A percentile compares a stretch with the other conserved stretches of the same genome.
phyloP scores from a whole-genome alignment of 2,797 vertebrate species.

The Morus bassanus region DNA sequence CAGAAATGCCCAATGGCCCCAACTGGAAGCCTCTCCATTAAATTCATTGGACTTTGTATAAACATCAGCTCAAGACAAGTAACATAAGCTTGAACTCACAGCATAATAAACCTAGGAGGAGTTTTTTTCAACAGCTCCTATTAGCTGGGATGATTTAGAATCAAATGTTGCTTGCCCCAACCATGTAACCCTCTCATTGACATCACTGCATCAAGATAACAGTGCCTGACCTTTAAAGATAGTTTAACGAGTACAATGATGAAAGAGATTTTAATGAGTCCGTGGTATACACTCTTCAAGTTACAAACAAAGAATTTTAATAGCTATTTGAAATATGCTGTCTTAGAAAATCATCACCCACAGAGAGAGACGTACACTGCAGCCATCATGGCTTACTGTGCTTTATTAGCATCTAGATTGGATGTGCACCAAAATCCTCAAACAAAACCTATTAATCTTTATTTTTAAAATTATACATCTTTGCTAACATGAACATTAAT shows the following conservation, averaged over 20 bases:
- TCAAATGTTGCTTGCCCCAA: background rate
- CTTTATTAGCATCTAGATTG: background rate
- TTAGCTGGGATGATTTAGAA: background rate
- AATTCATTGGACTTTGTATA: background rate
- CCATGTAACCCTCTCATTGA: background rate
- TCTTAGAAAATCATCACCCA: background rate
- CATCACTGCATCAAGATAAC: background rate
- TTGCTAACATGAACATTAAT: background rate
- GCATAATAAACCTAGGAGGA: background rate
- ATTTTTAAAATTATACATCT: background rate
- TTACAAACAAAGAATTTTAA: slow-evolving; percentile 30
- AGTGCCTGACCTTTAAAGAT: background rate
- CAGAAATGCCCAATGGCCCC: background rate
- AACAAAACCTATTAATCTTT: background rate
- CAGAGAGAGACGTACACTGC: background rate
- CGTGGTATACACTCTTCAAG: background rate
- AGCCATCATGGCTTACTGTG: background rate
- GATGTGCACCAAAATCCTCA: background rate
- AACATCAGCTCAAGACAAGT: background rate
- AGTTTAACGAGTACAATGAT: background rate
- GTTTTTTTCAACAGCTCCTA: background rate
- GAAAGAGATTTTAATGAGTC: slow-evolving; percentile 17
- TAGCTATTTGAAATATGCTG: background rate
- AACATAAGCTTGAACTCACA: background rate
- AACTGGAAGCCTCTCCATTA: background rate